Evolutionary conservation across 2,797 vertebrate genomes (phyloP).

Genomic region (Sebastes steindachneri): DNA sequence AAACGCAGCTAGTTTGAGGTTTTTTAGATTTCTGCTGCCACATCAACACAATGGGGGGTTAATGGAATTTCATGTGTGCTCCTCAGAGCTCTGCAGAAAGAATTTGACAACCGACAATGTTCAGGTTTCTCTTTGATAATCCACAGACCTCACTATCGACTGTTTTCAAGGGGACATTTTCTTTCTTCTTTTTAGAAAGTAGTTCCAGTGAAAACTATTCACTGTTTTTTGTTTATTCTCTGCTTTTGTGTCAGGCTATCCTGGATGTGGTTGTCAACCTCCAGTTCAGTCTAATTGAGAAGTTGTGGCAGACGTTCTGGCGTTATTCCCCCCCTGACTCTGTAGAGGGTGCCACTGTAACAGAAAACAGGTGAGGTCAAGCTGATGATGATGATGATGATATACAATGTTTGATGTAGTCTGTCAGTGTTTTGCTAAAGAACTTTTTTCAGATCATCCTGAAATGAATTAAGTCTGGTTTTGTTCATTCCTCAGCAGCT

Average conservation of each 20-base stretch:
- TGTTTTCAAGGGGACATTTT: background rate
- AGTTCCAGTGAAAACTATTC: background rate
- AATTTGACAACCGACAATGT: background rate
- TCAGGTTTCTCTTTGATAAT: background rate
- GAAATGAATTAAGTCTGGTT: background rate
- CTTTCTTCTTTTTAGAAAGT: background rate
- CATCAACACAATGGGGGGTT: background rate
- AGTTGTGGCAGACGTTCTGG: slow-evolving; percentile 99
- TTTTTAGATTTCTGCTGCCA: background rate
- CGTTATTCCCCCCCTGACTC: slow-evolving; percentile 88
- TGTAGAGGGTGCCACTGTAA: slow-evolving; percentile 85
- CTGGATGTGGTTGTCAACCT: slow-evolving; percentile 96
- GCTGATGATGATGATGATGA: background rate
- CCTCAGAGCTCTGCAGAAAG: background rate
- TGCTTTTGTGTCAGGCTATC: slow-evolving; percentile 85
- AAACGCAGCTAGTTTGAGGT: background rate
- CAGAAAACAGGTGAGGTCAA: slow-evolving; percentile 82
- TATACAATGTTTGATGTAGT: background rate
- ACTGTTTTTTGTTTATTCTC: background rate
- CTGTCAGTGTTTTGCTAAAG: background rate
- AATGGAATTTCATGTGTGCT: background rate
- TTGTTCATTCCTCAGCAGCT: slow-evolving; percentile 63
- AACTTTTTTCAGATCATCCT: background rate
- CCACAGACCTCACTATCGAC: background rate
- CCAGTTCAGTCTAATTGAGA: slow-evolving; percentile 97